Evolutionary conservation across 2,113 vertebrate genomes (phyloP).

Genomic region (Semnornis frantzii): DNA sequence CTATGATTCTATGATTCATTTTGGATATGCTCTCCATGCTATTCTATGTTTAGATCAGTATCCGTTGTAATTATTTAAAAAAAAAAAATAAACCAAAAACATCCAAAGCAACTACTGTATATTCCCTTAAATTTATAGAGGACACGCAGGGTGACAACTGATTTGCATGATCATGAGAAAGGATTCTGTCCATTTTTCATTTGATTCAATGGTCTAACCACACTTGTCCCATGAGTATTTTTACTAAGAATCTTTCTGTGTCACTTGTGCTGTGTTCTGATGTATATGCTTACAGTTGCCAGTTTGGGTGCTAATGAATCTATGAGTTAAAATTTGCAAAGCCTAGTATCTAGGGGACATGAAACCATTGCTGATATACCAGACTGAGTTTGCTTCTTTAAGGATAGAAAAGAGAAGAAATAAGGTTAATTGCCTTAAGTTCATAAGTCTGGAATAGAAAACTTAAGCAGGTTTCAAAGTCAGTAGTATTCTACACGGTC

Average conservation of each 20-base stretch:
- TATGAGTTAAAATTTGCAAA: neutral
- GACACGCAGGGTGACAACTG: accelerated
- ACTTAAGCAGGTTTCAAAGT: neutral
- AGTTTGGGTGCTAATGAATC: neutral
- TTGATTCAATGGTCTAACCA: neutral
- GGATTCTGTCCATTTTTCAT: neutral
- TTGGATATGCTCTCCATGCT: neutral
- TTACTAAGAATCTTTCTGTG: neutral
- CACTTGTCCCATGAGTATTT: neutral
- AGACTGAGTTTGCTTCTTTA: neutral
- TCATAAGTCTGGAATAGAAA: neutral
- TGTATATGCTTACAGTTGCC: neutral
- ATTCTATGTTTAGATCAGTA: neutral
- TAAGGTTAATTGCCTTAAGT: neutral
- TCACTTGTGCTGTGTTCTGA: neutral
- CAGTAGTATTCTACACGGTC: neutral
- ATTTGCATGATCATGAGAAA: neutral
- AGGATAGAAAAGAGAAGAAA: neutral
- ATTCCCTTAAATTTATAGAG: neutral
- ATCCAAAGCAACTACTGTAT: accelerated
- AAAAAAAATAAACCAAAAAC: neutral
- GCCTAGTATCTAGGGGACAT: neutral
- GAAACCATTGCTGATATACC: neutral
- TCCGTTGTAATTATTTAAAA: neutral
- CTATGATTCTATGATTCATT: no score